A percentile compares a stretch with the other conserved stretches of the same genome.
Evolutionary conservation across 1,140 invertebrate genomes (phyloP).

Genomic region (Scaptomyza graminum): DNA sequence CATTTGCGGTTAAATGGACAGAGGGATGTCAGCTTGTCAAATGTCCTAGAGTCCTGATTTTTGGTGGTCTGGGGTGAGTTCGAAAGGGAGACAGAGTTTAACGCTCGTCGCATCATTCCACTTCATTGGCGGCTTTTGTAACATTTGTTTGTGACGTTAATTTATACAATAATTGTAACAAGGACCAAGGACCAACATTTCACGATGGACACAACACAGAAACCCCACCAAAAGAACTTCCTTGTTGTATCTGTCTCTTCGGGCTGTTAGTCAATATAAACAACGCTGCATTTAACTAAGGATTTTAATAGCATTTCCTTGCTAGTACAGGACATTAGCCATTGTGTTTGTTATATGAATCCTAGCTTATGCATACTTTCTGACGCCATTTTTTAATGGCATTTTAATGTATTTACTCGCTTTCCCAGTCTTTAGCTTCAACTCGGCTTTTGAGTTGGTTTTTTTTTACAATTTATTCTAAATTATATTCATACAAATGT

Average conservation of each 20-base stretch:
- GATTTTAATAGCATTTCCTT: constrained; percentile 14
- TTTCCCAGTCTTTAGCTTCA: constrained; percentile 4
- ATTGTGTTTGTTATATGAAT: constrained; percentile 9
- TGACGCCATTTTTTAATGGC: constrained; percentile 74
- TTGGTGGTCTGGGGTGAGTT: constrained; percentile 2
- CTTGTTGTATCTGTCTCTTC: background rate
- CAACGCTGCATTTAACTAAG: constrained; percentile 22
- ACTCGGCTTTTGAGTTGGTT: background rate
- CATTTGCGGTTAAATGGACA: constrained; percentile 66
- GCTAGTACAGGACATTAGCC: constrained; percentile 12
- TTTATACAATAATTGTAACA: constrained; percentile 84
- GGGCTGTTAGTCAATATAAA: constrained; percentile 3
- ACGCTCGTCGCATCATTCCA: constrained; percentile 72
- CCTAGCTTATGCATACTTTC: constrained; percentile 28
- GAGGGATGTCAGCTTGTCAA: constrained; percentile 46
- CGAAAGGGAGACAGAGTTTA: constrained; percentile 32
- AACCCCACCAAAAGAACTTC: background rate
- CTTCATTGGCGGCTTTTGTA: constrained; percentile 83
- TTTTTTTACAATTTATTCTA: constrained; percentile 60
- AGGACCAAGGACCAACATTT: constrained; percentile 39
- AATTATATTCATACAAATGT: constrained; percentile 83
- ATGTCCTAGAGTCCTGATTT: constrained; percentile 15
- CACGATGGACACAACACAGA: constrained; percentile 2
- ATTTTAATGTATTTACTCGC: constrained; percentile 74
- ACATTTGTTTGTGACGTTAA: constrained; percentile 84